Percentiles rank a stretch among this genome's conserved stretches.
Evolutionary conservation across 2,888 invertebrate species (phyloP).

Genomic region (Xylocampa areola): DNA sequence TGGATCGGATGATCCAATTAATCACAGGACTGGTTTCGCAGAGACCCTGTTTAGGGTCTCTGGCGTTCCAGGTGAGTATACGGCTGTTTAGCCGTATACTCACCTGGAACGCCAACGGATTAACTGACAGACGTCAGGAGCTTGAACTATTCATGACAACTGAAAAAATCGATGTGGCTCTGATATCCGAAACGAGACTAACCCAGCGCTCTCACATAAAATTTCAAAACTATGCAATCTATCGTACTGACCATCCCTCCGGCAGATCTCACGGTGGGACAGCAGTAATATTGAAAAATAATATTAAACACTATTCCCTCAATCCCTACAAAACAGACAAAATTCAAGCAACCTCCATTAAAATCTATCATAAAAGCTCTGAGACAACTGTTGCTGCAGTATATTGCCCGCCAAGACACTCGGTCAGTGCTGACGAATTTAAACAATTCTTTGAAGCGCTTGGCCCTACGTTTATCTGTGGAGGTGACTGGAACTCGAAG

Average conservation of each 20-base stretch:
- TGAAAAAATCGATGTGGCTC: neutral
- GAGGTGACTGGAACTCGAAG: too few species aligned
- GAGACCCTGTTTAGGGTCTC: too few species aligned
- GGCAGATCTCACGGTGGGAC: neutral
- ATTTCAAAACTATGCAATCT: neutral
- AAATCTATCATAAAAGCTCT: neutral
- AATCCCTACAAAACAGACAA: neutral
- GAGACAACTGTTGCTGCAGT: neutral
- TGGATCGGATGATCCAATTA: conserved; percentile 1
- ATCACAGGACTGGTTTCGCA: neutral
- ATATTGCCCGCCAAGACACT: neutral
- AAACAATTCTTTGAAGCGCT: neutral
- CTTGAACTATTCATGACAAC: neutral
- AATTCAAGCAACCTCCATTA: neutral
- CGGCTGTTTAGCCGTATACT: neutral
- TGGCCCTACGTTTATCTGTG: too few species aligned
- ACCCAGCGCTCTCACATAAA: neutral
- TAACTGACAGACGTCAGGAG: neutral
- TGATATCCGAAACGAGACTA: conserved; percentile 1
- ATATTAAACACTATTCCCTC: neutral
- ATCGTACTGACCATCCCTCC: neutral
- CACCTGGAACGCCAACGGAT: neutral
- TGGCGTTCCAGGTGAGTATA: too few species aligned
- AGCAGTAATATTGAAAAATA: neutral
- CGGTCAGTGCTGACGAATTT: neutral